Evolutionary conservation across 2,797 vertebrate species (phyloP), one percentile per base, ranked within the genome.

Genomic region (Graptemys geographica): DNA sequence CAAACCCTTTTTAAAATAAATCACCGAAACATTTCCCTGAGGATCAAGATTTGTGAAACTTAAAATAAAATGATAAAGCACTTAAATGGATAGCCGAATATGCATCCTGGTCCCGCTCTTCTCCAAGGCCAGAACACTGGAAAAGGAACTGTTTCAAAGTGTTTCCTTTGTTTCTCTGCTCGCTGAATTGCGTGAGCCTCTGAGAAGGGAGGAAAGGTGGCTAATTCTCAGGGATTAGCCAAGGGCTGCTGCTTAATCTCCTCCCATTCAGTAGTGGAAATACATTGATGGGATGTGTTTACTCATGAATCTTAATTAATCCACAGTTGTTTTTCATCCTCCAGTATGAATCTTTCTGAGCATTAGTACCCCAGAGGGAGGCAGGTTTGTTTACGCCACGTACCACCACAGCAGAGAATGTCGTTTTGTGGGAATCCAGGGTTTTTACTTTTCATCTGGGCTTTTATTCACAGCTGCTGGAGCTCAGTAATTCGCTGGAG

Each of bases 271-370:
- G 23, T 72, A 56, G 55, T 37, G 57, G 79, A 89, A 57, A 93
- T 90, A 55, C 0, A 0, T 84, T 90, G 90, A 65, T 59, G 85
- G 84, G 65, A 91, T 33, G 44, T 83, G 93, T 94, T 95, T 76
- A 91, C 52, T 93, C 65, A 31, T 47, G 76, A 91, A 74, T 91
- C 49, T 89, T 96, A 95, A 87, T 92, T 87, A 93, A 92, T 82
- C 56, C 25, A 51, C 87, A 86, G 88, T 55, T 15, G 6, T 72
- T 91, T 90, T 89, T 62, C 72, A 93, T 56, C 78, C 85, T 88
- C 72, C 65, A 19, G 28, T 51, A 18, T 93, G 79, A 52, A 89
- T n/a, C 44, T 80, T 94, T 74, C 85, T 94, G 31, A n/a, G 59
- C 15, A 6, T 18, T 93, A 44, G 41, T 5, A 5, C n/a, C 92